Conservation (phyloP, 2,113 vertebrate species). For the Chloroceryle aenea region DNA sequence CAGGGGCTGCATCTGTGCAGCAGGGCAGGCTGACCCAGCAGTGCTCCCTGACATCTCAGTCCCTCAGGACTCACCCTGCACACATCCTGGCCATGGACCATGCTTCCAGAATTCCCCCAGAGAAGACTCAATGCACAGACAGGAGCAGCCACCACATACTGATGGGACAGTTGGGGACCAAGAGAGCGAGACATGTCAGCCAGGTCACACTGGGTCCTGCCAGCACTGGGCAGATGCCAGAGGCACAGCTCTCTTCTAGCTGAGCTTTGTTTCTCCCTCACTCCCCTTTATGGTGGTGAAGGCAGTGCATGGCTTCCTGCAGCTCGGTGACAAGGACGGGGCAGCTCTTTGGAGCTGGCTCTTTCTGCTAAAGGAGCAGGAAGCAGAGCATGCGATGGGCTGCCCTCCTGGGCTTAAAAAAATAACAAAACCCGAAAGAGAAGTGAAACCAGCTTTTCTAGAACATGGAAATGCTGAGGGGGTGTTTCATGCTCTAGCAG, state of each 20-base stretch:
- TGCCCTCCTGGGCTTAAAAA: not conserved
- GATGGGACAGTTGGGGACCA: accelerated
- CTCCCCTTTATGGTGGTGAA: accelerated
- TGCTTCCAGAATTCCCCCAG: not conserved
- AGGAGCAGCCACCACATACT: accelerated
- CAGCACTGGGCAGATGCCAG: not conserved
- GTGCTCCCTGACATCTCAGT: not conserved
- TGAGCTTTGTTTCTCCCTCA: not conserved
- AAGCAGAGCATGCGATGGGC: not conserved
- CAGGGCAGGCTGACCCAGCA: not conserved
- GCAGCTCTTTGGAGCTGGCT: not conserved
- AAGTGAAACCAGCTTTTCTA: conserved; percentile 56
- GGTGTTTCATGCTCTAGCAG: not conserved
- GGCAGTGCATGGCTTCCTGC: accelerated
- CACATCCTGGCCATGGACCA: accelerated
- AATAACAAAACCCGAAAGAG: conserved; percentile 6
- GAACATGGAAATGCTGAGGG: conserved; percentile 50
- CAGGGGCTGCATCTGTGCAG: accelerated
- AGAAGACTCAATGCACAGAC: not conserved
- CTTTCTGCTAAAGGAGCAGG: not conserved
- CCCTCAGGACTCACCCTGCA: not conserved
- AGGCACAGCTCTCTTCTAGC: not conserved
- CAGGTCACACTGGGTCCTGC: not conserved
- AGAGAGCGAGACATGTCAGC: accelerated
- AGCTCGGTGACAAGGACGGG: accelerated